phyloP scores from a whole-genome alignment of 2,888 invertebrate species.

The Labia minor region DNA sequence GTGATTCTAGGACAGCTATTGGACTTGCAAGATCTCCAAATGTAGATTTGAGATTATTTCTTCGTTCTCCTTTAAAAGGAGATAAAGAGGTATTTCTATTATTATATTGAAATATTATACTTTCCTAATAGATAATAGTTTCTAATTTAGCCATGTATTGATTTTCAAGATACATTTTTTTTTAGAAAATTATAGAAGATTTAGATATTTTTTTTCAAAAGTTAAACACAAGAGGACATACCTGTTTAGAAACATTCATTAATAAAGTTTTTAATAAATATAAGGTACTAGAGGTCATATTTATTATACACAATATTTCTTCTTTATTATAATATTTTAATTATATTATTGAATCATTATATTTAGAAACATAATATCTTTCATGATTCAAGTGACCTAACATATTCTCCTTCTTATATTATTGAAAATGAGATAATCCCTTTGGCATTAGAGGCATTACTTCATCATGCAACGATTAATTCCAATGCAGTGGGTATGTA shows the following conservation, averaged over 20 bases:
- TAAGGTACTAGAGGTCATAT: slow-evolving; percentile 28
- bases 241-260: slow-evolving; percentile 34
- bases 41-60: slow-evolving; percentile 61
- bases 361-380: background rate
- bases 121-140: too few species aligned
- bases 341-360: slow-evolving; percentile 8
- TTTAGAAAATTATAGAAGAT: slow-evolving; percentile 33
- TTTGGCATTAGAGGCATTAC: slow-evolving; percentile 37
- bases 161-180: too few species aligned
- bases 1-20: slow-evolving; percentile 64
- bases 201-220: slow-evolving; percentile 31
- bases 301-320: slow-evolving; percentile 31
- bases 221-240: slow-evolving; percentile 32
- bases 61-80: slow-evolving; percentile 47
- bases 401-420: slow-evolving; percentile 29
- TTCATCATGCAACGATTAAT: slow-evolving; percentile 37
- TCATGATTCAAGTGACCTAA: slow-evolving; percentile 27
- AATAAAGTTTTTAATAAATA: slow-evolving; percentile 30
- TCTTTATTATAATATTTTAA: too few species aligned
- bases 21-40: slow-evolving; percentile 60
- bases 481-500: slow-evolving; percentile 34
- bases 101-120: background rate
- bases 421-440: slow-evolving; percentile 36
- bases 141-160: too few species aligned
- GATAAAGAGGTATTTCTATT: background rate